A percentile compares a stretch with the other conserved stretches of the same genome.
Evolutionary conservation across 2,797 vertebrate species (phyloP).

Genomic region (Austrolebias charrua): DNA sequence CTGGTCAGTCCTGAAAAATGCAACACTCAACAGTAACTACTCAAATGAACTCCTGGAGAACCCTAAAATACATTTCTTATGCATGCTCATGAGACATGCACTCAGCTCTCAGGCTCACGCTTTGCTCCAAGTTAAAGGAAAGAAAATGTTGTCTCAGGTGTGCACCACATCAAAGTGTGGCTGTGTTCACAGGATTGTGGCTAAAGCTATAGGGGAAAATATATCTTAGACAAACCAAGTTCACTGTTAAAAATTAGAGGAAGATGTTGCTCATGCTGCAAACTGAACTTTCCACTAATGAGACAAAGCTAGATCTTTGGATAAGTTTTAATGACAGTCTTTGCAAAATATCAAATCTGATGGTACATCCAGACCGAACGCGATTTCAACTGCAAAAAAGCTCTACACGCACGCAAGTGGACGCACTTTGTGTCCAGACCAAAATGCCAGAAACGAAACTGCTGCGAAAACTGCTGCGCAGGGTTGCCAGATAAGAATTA

Average conservation of each 20-base stretch:
- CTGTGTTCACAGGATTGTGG: constrained; percentile 2
- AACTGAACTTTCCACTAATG: neutral
- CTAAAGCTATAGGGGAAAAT: neutral
- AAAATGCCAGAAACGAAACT: too few relatives aligned
- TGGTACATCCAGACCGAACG: too few relatives aligned
- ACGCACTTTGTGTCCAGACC: too few relatives aligned
- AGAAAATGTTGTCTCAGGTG: constrained; percentile 51
- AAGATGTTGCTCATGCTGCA: neutral
- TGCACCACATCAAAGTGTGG: constrained; percentile 35
- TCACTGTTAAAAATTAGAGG: neutral
- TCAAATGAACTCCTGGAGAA: constrained; percentile 23
- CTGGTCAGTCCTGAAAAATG: constrained; percentile 35
- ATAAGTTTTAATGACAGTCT: neutral
- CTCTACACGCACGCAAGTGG: too few relatives aligned
- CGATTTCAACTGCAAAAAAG: too few relatives aligned
- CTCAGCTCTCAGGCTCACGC: constrained; percentile 17
- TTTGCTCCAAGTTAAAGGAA: neutral
- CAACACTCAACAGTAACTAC: constrained; percentile 21
- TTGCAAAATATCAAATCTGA: neutral
- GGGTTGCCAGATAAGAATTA: too few relatives aligned
- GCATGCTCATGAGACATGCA: constrained; percentile 34
- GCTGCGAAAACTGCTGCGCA: too few relatives aligned
- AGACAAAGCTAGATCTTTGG: neutral
- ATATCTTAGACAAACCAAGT: neutral
- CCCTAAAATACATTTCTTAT: constrained; percentile 36